Evolutionary conservation across 2,888 invertebrate species (phyloP), one percentile per base, ranked within the genome.

Genomic region (Acronicta alni): DNA sequence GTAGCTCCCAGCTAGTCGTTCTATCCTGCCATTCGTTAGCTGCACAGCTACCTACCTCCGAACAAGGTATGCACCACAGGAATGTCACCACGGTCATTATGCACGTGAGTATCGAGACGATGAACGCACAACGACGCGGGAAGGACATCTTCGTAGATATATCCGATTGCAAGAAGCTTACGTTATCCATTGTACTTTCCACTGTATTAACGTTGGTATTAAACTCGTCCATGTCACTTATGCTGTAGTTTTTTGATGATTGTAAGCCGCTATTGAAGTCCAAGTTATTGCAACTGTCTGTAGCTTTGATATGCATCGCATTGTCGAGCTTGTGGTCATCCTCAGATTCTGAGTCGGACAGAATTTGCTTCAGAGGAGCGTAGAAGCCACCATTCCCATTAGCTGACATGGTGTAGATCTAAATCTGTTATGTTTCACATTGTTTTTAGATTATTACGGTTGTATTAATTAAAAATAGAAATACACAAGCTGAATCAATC

Each of bases 331-430:
- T 89, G 15, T 88, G 85, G 32, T 97, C 97, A 80, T 97, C 97
- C 80, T 97, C 97, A 0, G 97, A 97, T 79, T 97, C 97, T 0
- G 97, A 97, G 88, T 97, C 97, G 56, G 97, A 96, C 76, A 97
- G 93, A 71, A 96, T 96, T 91, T 97, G 97, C 67, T 97, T 97
- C 80, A 97, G 88, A 57, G 97, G 97, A 79, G 97, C 95, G 86
- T 97, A 97, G 79, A 95, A 95, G 55, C 88, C 93, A 60, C 92
- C 90, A 77, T 86, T 92, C 59, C 92, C 93, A 89, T 91, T 93
- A 71, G 86, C 84, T 80, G 93, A 88, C 93, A 94, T 94, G 86
- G 82, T 83, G 81, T 77, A 71, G 43, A 46, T 56, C 49, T 23
- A 37, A 20, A 57, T 42, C 18, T 46, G 46, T 48, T 45, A 43